Base-by-base conservation (phyloP, 2,113 vertebrate genomes). In the Otus sunia region DNA sequence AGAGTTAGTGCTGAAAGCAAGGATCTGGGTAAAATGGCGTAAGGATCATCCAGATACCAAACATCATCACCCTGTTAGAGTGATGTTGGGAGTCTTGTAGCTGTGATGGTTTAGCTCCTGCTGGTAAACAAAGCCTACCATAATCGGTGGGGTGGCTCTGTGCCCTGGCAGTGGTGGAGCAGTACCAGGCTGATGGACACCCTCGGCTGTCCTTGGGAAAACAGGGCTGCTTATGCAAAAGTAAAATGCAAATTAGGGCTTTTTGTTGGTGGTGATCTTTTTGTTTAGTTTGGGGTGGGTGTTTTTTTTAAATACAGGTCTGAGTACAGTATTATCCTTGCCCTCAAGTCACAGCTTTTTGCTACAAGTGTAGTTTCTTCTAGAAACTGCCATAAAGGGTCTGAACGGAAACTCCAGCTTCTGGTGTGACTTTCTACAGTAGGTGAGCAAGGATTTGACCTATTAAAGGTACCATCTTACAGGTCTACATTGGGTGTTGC, bases 91-190 rank as follows among this genome's bases (percentile, higher is more conserved):
- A 47, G 56, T 63, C 36, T 3, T 21, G 52, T n/a, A 75, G 43
- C 72, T 80, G 41, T 0, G 5, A 4, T 17, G 21, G 67, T 62
- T 88, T 6, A 34, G 50, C 39, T 87, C 16, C 23, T 63, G 47
- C 47, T 81, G 63, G 25, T 63, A 59, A 53, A 77, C 45, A n/a
- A 50, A 71, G 16, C 21, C 9, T 59, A 1, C 32, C 12, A 5
- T 34, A 11, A 59, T 6, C 0, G 0, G 27, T 56, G 55, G 63
- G 27, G 6, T 59, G 63, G 71, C 67, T 72, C 39, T 25, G 1
- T 56, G 79, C 67, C 55, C 75, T 36, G 75, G 72, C 59, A 18
- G 26, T 1, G 11, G 20, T 23, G 37, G 19, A 15, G 18, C 1
- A 2, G 56, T 3, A 12, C 49, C n/a, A 9, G 6, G 0, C 2